A percentile compares a stretch with the other conserved stretches of the same genome.
Conservation (phyloP, 2,113 vertebrate species). For the Spermophilus dauricus region DNA sequence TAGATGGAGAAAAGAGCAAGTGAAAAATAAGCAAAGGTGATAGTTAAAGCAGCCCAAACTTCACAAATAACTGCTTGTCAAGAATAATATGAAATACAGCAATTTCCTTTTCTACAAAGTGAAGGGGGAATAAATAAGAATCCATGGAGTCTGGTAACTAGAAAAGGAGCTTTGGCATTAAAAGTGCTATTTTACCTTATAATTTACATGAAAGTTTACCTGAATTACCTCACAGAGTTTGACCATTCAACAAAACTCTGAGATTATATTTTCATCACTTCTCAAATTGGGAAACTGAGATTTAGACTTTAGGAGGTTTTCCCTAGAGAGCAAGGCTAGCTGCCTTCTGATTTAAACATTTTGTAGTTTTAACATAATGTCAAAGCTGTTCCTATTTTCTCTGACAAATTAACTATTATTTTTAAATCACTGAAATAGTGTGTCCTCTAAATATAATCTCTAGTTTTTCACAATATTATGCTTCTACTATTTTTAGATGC, state of each 20-base stretch:
- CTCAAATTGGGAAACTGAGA: background rate
- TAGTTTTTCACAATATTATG: background rate
- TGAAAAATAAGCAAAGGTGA: background rate
- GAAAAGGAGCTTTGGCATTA: conserved; percentile 23
- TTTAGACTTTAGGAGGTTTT: background rate
- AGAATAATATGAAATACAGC: background rate
- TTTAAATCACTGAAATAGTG: background rate
- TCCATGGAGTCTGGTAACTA: background rate
- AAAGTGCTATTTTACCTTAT: background rate
- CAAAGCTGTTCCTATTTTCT: background rate
- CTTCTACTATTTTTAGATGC: background rate
- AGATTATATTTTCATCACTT: background rate
- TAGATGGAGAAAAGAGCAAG: background rate
- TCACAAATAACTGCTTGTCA: background rate
- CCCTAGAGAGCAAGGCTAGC: background rate
- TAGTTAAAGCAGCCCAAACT: background rate
- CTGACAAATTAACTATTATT: background rate
- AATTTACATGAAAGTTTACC: background rate
- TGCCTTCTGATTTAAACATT: background rate
- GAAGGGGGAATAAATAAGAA: background rate
- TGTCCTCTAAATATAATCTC: background rate
- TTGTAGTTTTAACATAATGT: background rate
- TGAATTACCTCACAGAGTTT: background rate
- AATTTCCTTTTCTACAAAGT: background rate
- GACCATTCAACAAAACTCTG: background rate